These are phyloP conservation scores for Nerophis lumbriciformis DNA, from an alignment of 2,113 vertebrate genomes.

Conservation along the genomic window DNA sequence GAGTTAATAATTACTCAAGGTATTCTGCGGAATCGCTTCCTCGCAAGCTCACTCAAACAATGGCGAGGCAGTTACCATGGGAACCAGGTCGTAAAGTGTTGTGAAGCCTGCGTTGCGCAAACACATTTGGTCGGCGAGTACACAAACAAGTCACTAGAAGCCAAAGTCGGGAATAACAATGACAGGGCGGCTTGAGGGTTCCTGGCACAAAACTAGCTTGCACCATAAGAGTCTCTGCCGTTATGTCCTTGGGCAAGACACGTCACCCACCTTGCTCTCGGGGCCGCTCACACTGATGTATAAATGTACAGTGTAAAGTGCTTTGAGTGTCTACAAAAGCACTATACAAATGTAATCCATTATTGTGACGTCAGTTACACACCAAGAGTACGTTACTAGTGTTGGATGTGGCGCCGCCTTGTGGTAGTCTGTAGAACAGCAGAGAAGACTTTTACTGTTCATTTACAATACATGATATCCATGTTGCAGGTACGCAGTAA, in stretches of 20 bases:
- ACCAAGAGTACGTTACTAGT: not conserved
- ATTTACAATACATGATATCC: too few species aligned
- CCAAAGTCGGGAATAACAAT: not conserved
- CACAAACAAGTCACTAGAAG: too few species aligned
- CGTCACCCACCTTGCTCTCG: too few species aligned
- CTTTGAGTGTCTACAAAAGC: too few species aligned
- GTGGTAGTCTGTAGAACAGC: conserved; percentile 9
- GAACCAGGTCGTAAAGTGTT: conserved; percentile 34
- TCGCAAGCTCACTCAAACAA: conserved; percentile 35
- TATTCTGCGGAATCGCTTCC: conserved; percentile 38
- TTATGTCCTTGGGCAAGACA: too few species aligned
- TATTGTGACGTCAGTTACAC: not conserved
- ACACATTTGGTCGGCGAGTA: too few species aligned
- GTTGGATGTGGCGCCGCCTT: conserved; percentile 21
- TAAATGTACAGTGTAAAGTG: too few species aligned
- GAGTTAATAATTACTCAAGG: conserved; percentile 52
- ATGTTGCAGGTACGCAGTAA: too few species aligned
- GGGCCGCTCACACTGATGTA: too few species aligned
- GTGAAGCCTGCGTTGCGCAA: conserved; percentile 13
- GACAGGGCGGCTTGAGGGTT: not conserved
- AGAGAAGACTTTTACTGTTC: not conserved
- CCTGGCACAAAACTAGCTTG: too few species aligned
- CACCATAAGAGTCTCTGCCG: too few species aligned
- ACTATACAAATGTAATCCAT: too few species aligned
- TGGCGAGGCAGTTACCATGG: conserved; percentile 37